These are phyloP conservation scores for Drosophila subquinaria DNA, from an alignment of 2,888 invertebrate species.

Conservation along the genomic window DNA sequence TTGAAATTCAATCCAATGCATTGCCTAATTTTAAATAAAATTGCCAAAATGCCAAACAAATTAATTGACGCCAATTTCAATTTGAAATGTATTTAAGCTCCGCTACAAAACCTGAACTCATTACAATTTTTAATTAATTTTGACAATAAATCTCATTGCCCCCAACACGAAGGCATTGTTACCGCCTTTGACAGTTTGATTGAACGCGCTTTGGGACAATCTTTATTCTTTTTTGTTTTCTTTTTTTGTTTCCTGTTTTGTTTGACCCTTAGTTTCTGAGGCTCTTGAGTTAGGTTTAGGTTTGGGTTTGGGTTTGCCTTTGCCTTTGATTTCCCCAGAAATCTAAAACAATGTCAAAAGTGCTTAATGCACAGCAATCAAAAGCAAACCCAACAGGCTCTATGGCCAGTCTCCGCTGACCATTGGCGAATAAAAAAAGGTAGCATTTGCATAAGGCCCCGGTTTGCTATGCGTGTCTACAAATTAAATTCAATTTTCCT, in stretches of 20 bases:
- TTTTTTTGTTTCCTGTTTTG: constrained; percentile 1
- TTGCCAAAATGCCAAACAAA: constrained; percentile 70
- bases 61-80: constrained; percentile 63
- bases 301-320: constrained; percentile 16
- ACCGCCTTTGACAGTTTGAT: constrained; percentile 69
- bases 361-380: constrained; percentile 72
- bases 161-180: constrained; percentile 11
- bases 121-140: constrained; percentile 81
- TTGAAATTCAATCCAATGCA: constrained; percentile 68
- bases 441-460: constrained; percentile 67
- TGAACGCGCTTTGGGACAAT: constrained; percentile 50
- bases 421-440: constrained; percentile 35
- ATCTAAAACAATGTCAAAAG: constrained; percentile 75
- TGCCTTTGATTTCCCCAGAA: constrained; percentile 73
- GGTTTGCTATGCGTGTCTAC: constrained; percentile 65
- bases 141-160: constrained; percentile 70
- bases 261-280: constrained; percentile 20
- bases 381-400: constrained; percentile 30
- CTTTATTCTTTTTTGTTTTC: constrained; percentile 4
- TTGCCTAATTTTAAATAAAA: constrained; percentile 71
- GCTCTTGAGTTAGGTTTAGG: constrained; percentile 23
- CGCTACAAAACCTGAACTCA: constrained; percentile 56
- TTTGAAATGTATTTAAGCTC: constrained; percentile 54
- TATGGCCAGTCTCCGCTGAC: constrained; percentile 37
- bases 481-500: constrained; percentile 79